Evolutionary conservation across 1,140 invertebrate genomes (phyloP), one percentile per base, ranked within the genome.

Genomic region (Tetramorium simillimum): DNA sequence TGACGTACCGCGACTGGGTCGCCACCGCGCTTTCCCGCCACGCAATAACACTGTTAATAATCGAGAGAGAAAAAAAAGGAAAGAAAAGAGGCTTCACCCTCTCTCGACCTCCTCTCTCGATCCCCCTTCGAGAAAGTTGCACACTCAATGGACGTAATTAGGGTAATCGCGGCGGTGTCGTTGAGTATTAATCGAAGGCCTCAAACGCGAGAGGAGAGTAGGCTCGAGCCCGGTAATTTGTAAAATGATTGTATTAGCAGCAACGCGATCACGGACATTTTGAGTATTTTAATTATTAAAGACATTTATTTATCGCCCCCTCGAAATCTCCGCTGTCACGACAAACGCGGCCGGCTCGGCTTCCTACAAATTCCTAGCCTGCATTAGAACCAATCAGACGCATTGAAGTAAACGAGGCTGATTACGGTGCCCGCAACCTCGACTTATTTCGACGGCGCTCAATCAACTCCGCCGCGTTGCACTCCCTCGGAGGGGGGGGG

Each of bases 1-100:
- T 80, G 82, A 85, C 60, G 82, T 78, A 85, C 62, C 40, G 49
- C 33, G 33, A 33, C 3, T 33, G 33, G 10, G 46, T 70, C 62
- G 18, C n/a, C 81, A 51, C 43, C 49, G 73, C 49, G 60, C 70
- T 73, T 73, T 84, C 70, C 49, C 67, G 65, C 56, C 24, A 28
- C 21, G 37, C 43, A 78, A 85, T 85, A 56, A 78, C 49, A 78
- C 43, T 77, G 58, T 85, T 78, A 85, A 76, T 18, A 53, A 67
- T 77, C 37, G 18, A 67, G 9, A 21, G 18, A 67, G 9, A 21
- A 49, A 37, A 76, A 62, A 37, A 46, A 33, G 60, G 21, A 9
- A 14, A 7, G 37, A 46, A 5, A 37, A 18, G 12, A 58, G 24
- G 10, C 9, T 49, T 67, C 18, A 12, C n/a, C 53, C 24, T 14